Conservation (phyloP, 2,797 vertebrate species). For the Melopsittacus undulatus region DNA sequence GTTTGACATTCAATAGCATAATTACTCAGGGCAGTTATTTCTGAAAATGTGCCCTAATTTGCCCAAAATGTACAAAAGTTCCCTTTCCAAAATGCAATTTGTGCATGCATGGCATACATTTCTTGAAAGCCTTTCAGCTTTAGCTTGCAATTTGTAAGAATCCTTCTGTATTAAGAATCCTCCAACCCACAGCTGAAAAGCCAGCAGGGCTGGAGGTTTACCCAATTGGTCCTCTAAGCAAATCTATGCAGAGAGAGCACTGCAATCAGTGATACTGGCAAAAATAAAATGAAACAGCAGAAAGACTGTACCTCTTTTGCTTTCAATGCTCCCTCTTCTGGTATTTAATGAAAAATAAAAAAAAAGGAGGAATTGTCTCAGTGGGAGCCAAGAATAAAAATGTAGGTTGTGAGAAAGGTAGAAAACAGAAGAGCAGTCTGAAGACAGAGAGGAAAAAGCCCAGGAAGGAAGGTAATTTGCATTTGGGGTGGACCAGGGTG, state of each 20-base stretch:
- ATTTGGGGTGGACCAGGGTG: not conserved
- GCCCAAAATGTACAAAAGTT: not conserved
- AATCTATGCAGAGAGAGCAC: not conserved
- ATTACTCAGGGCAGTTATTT: not conserved
- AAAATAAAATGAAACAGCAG: not conserved
- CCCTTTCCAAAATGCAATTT: not conserved
- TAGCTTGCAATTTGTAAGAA: not conserved
- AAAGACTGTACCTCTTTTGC: not conserved
- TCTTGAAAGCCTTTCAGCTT: not conserved
- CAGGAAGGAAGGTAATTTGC: not conserved
- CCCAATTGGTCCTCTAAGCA: not conserved
- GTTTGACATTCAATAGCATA: not conserved
- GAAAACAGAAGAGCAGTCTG: not conserved
- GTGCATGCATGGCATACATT: not conserved
- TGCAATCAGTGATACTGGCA: not conserved
- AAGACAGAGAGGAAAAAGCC: not conserved
- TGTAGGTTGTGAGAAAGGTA: not conserved
- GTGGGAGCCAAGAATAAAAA: not conserved
- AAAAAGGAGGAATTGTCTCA: not conserved
- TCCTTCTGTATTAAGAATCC: not conserved
- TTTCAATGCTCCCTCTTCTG: conserved; percentile 22
- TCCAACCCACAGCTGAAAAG: not conserved
- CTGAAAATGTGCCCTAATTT: not conserved
- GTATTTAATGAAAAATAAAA: not conserved
- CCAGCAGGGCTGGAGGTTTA: not conserved